Percentiles rank a stretch among this genome's conserved stretches.
phyloP scores from a whole-genome alignment of 2,113 vertebrate genomes.

The Triplophysa dalaica region DNA sequence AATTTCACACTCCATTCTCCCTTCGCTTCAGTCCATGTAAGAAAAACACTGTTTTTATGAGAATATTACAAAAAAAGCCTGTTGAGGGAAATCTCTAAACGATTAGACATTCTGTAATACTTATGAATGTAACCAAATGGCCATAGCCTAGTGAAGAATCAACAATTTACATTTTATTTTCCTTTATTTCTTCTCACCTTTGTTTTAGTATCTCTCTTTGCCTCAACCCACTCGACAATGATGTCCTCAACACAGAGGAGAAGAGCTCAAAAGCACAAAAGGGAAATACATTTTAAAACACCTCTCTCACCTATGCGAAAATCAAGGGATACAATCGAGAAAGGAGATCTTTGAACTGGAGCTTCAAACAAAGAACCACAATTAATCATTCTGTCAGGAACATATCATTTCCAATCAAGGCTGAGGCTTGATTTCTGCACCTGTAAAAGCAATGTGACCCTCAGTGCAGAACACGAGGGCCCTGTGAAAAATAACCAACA shows the following conservation, averaged over 20 bases:
- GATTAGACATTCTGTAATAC: background rate
- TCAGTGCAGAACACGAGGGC: background rate
- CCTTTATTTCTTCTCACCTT: background rate
- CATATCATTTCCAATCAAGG: slow-evolving; percentile 32
- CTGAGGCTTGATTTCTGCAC: slow-evolving; percentile 15
- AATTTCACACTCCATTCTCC: no score
- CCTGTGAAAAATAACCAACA: background rate
- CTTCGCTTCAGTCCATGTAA: no score
- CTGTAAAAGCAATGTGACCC: slow-evolving; percentile 36
- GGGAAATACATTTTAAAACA: background rate
- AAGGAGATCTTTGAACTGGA: slow-evolving; percentile 27
- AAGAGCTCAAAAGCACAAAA: background rate
- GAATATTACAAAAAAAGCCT: no score
- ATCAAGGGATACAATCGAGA: slow-evolving; percentile 1
- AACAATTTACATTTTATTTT: background rate
- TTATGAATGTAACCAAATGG: background rate
- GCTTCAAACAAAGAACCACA: slow-evolving; percentile 40
- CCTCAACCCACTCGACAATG: background rate
- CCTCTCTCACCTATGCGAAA: background rate
- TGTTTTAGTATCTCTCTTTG: background rate
- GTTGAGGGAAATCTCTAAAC: background rate
- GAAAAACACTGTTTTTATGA: no score
- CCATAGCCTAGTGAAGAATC: background rate
- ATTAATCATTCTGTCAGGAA: slow-evolving; percentile 34
- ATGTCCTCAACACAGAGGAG: background rate